Conservation (phyloP, 1,140 invertebrate species). For the Cardiocondyla obscurior region DNA sequence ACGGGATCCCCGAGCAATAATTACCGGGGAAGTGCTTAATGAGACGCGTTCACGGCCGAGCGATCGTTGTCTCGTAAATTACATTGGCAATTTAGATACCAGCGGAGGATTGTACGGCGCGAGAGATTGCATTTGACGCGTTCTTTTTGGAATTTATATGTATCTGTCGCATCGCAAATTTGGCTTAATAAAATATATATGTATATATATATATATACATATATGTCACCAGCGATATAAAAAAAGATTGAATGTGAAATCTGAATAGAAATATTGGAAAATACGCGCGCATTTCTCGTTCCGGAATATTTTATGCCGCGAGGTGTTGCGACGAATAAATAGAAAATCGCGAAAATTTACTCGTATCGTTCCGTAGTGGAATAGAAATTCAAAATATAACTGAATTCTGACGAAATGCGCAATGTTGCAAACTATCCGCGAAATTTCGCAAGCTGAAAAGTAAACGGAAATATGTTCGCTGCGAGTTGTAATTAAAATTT, state of each 20-base stretch:
- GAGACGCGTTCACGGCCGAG: constrained; percentile 5
- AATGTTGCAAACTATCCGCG: background rate
- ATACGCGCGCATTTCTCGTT: constrained; percentile 27
- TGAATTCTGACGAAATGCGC: background rate
- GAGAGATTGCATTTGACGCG: background rate
- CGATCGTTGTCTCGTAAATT: constrained; percentile 51
- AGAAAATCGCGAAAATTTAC: constrained; percentile 25
- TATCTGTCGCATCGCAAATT: background rate
- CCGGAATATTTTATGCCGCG: constrained; percentile 26
- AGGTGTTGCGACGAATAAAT: constrained; percentile 40
- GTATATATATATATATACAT: background rate
- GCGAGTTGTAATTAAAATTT: background rate
- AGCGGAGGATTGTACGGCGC: constrained; percentile 2
- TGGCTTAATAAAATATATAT: background rate
- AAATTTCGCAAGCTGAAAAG: background rate
- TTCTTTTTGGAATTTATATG: constrained; percentile 5
- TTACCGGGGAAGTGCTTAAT: constrained; percentile 41
- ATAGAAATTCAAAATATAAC: constrained; percentile 12
- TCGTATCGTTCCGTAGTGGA: background rate
- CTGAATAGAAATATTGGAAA: constrained; percentile 23
- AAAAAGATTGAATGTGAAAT: constrained; percentile 19
- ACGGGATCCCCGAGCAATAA: constrained; percentile 23
- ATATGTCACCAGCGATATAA: constrained; percentile 17
- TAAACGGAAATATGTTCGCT: background rate
- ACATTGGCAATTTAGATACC: constrained; percentile 52